Percentiles rank a stretch among this genome's conserved stretches.
phyloP scores from a whole-genome alignment of 2,797 vertebrate species.

The Oryzias dopingdopingensis region DNA sequence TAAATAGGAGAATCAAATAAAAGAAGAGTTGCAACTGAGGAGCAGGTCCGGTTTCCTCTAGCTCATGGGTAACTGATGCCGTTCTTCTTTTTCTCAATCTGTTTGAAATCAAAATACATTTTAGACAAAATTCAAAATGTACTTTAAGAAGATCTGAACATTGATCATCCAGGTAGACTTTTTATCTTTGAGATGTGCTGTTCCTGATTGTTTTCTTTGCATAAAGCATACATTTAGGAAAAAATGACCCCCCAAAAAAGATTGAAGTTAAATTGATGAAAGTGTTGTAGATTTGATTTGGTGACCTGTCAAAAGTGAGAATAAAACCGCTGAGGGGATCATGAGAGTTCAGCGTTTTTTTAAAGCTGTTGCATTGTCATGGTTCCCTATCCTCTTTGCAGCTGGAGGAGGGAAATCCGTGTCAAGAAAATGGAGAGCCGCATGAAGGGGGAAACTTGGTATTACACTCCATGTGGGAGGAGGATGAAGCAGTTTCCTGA shows the following conservation, averaged over 20 bases:
- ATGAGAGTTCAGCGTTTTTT: background rate
- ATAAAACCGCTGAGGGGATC: no score
- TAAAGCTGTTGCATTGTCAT: background rate
- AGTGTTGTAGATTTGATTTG: no score
- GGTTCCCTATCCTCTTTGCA: constrained; percentile 43
- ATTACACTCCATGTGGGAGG: constrained; percentile 94
- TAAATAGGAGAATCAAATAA: constrained; percentile 81
- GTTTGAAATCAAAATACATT: background rate
- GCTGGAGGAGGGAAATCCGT: constrained; percentile 92
- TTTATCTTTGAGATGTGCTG: no score
- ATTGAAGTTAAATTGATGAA: no score
- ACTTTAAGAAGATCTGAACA: no score
- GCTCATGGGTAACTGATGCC: constrained; percentile 83
- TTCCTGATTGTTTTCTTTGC: no score
- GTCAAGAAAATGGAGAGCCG: constrained; percentile 88
- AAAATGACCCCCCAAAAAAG: no score
- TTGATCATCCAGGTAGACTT: no score
- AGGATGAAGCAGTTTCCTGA: constrained; percentile 98
- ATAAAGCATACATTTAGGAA: no score
- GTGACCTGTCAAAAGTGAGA: no score
- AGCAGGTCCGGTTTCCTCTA: constrained; percentile 91
- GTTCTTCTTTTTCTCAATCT: background rate
- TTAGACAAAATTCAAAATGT: background rate
- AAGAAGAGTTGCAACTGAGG: constrained; percentile 89
- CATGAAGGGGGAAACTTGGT: constrained; percentile 97